phyloP scores from a whole-genome alignment of 2,113 vertebrate species.

The Caloenas nicobarica region DNA sequence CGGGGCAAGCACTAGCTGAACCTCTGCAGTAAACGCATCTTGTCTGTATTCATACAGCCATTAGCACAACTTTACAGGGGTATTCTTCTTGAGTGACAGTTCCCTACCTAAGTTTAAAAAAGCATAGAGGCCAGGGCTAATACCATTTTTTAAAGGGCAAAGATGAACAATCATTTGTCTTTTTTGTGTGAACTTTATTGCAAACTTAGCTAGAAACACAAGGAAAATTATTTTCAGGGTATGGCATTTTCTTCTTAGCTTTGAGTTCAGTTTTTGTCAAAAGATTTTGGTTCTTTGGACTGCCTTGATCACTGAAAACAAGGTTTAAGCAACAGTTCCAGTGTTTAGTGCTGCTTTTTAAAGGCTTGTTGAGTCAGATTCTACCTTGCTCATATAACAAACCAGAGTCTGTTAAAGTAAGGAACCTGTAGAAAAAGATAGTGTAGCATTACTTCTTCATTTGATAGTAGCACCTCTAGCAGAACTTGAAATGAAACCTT shows the following conservation, averaged over 20 bases:
- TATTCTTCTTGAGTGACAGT: background rate
- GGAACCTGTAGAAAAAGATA: background rate
- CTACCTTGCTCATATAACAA: background rate
- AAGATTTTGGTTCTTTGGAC: background rate
- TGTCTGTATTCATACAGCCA: background rate
- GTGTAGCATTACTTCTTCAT: background rate
- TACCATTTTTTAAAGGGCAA: background rate
- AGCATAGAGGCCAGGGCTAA: background rate
- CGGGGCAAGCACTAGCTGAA: background rate
- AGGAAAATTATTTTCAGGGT: background rate
- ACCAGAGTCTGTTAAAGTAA: background rate
- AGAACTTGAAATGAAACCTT: background rate
- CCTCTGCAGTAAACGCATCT: background rate
- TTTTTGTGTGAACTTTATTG: background rate
- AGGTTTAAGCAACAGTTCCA: background rate
- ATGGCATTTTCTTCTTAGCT: background rate
- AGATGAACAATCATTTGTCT: background rate
- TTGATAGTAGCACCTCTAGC: background rate
- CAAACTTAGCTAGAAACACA: background rate
- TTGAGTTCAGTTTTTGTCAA: background rate
- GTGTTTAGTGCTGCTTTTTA: background rate
- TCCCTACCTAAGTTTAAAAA: background rate
- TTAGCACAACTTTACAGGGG: background rate
- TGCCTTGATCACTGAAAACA: background rate
- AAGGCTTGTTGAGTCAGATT: background rate